phyloP scores from a whole-genome alignment of 2,888 invertebrate genomes.

The Hipparchia sbordonii region DNA sequence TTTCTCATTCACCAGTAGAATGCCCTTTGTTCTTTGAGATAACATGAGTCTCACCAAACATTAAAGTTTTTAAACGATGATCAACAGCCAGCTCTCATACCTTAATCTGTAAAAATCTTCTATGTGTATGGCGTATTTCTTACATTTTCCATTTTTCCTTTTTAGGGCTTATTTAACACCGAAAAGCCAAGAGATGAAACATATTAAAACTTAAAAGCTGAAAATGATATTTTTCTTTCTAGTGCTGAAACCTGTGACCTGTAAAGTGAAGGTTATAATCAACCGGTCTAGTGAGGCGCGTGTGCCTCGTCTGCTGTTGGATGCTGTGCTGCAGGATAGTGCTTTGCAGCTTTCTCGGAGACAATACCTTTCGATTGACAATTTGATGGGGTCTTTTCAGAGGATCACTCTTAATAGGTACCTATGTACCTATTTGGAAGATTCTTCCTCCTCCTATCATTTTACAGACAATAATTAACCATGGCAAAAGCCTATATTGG shows the following conservation, averaged over 20 bases:
- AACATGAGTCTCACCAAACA: too few species aligned
- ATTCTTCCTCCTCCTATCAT: not conserved
- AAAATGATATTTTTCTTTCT: not conserved
- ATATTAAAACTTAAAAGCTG: too few species aligned
- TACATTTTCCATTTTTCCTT: too few species aligned
- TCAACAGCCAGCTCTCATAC: too few species aligned
- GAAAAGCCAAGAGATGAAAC: not conserved
- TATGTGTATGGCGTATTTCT: too few species aligned
- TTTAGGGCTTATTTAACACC: not conserved
- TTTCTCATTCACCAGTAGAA: too few species aligned
- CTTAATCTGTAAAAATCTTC: too few species aligned
- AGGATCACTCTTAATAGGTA: constrained; percentile 87
- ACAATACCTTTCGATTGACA: constrained; percentile 86
- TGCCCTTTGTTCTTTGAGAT: too few species aligned
- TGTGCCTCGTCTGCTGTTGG: constrained; percentile 84
- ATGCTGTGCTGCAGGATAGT: constrained; percentile 88
- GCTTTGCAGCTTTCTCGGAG: constrained; percentile 88
- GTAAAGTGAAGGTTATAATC: constrained; percentile 89
- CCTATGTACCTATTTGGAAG: not conserved
- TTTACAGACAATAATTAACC: too few species aligned
- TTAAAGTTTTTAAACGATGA: too few species aligned
- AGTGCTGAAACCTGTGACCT: constrained; percentile 91
- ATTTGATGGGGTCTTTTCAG: constrained; percentile 81
- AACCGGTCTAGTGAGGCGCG: constrained; percentile 85
- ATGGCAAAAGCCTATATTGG: too few species aligned